phyloP scores from a whole-genome alignment of 2,113 vertebrate species.

The Sterrhoptilus dennistouni region DNA sequence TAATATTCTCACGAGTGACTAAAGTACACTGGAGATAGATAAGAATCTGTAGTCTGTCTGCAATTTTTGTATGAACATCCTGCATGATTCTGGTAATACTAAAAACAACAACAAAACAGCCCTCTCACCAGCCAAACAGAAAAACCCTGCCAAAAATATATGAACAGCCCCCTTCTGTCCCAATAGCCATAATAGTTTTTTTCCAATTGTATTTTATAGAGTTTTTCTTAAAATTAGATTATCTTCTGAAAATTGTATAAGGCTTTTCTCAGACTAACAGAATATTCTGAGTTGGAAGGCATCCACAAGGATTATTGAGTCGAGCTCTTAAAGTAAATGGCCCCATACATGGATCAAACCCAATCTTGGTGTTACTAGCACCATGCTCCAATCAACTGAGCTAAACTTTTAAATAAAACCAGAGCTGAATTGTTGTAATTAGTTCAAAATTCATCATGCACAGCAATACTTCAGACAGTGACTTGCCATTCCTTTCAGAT shows the following conservation, averaged over 20 bases:
- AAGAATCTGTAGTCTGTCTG: conserved; percentile 40
- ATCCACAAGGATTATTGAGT: background rate
- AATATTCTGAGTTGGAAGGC: background rate
- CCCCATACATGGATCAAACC: background rate
- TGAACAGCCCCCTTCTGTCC: background rate
- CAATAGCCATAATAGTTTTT: background rate
- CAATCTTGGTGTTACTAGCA: background rate
- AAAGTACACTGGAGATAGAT: background rate
- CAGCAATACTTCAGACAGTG: background rate
- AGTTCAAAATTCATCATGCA: background rate
- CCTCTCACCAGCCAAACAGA: background rate
- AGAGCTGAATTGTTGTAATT: background rate
- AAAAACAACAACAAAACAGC: conserved; percentile 14
- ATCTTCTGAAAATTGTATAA: background rate
- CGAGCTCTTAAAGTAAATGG: background rate
- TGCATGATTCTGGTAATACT: conserved; percentile 23
- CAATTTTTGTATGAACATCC: conserved; percentile 33
- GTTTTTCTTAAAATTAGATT: background rate
- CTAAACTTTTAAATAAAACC: background rate
- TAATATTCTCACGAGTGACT: background rate
- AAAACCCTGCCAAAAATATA: background rate
- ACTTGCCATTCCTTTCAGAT: background rate
- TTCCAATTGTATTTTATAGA: background rate
- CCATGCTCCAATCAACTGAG: background rate
- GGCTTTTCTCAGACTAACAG: background rate